Conservation (phyloP, 2,888 invertebrate genomes). For the Coleophora deauratella region DNA sequence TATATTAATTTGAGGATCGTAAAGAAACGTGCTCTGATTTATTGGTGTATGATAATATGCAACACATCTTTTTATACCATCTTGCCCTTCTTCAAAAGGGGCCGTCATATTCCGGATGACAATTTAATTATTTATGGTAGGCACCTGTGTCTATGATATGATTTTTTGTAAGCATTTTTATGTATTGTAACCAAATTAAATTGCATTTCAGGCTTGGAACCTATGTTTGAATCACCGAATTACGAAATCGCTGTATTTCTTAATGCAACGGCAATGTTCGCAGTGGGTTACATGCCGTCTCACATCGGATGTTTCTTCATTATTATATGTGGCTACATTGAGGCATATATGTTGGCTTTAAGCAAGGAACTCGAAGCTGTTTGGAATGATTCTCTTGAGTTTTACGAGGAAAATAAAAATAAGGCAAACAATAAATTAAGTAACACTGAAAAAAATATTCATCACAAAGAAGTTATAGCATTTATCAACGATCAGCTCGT, state of each 20-base stretch:
- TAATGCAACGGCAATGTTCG: conserved; percentile 16
- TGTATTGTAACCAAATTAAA: too few species aligned
- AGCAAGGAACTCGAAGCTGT: conserved; percentile 33
- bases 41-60: too few species aligned
- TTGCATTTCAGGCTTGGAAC: too few species aligned
- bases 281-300: conserved; percentile 28
- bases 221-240: conserved; percentile 36
- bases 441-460: not conserved
- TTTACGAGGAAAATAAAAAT: conserved; percentile 11
- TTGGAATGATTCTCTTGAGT: conserved; percentile 37
- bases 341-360: conserved; percentile 40
- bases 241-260: conserved; percentile 32
- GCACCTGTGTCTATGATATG: too few species aligned
- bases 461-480: conserved; percentile 11
- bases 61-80: too few species aligned
- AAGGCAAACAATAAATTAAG: not conserved
- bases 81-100: too few species aligned
- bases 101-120: too few species aligned
- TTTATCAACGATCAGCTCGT: conserved; percentile 19
- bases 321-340: conserved; percentile 34
- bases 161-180: too few species aligned
- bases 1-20: too few species aligned
- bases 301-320: conserved; percentile 35
- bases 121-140: too few species aligned
- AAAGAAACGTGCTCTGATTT: too few species aligned